Base-by-base conservation (phyloP, 2,888 invertebrate genomes). In the Oligia latruncula region DNA sequence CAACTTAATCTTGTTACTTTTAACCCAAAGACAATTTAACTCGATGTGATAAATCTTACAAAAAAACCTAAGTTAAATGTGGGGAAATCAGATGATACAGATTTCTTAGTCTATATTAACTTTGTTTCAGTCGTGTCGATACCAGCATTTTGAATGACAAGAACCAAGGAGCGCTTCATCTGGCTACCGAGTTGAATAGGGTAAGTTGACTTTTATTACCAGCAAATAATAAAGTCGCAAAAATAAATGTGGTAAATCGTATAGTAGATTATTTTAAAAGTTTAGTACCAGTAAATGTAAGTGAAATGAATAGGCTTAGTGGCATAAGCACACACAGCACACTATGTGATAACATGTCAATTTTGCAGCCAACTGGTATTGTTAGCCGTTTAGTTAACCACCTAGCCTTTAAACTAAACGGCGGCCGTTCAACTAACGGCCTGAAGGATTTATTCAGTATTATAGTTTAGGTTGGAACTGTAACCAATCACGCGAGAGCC, bases 121-220 rank as follows among this genome's bases (percentile, higher is more conserved):
- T 78, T 88, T 83, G 49, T 95, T 95, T 8, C 95, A 98, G 98
- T 81, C 97, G 97, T 17, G 98, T 98, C 2, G 97, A 98, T 78
- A 97, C 98, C 0, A 96, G 97, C 74, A 95, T 98, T 35, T 94
- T 98, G 70, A 99, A 99, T 92, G 98, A 98, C 62, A 98, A 98
- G 92, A 97, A 98, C 83, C 98, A 98, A 93, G 98, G 98, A 0
- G 97, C 98, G 0, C 97, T 99, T 66, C 99, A 99, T 93, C 92
- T 98, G 86, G 98, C 98, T 2, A 98, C 98, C 0, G 98, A 98
- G 92, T 93, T 98, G 66, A 98, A 98, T 94, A 98, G 96, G 93
- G 96, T 95, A 90, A 86, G 85, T 72, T 62, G 46, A 9, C 11
- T 3, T 70, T 17, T 13, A 40, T 40, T n/a, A 13, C n/a, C 35